Percentiles rank a stretch among this genome's conserved stretches.
Evolutionary conservation across 1,140 invertebrate genomes (phyloP).

Genomic region (Anagrus nilaparvatae): DNA sequence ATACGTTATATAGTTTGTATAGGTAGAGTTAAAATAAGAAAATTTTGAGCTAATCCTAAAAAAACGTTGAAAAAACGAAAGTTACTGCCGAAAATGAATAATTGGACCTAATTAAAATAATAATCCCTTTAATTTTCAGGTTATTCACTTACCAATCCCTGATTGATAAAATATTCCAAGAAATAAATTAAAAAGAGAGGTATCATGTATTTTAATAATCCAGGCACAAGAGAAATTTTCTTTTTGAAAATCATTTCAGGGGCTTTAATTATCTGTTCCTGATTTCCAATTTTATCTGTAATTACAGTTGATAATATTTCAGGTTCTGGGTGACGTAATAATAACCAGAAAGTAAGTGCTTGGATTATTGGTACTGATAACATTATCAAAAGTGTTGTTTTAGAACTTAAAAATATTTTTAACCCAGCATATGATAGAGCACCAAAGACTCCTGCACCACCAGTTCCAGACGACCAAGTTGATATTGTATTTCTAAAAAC

Average conservation of each 20-base stretch:
- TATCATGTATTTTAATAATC: conserved; percentile 65
- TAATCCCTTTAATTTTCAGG: too few relatives aligned
- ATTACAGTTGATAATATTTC: conserved; percentile 16
- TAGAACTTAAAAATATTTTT: conserved; percentile 46
- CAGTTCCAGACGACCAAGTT: conserved; percentile 78
- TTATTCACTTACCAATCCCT: conserved; percentile 63
- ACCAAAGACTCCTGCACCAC: conserved; percentile 71
- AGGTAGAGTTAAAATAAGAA: too few relatives aligned
- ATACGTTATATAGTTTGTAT: too few relatives aligned
- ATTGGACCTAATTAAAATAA: too few relatives aligned
- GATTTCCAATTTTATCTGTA: conserved; percentile 28
- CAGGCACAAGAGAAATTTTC: conserved; percentile 48
- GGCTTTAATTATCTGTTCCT: conserved; percentile 29
- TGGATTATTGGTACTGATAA: conserved; percentile 58
- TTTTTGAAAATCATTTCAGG: conserved; percentile 39
- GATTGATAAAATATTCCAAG: conserved; percentile 85
- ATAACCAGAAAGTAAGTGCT: conserved; percentile 51
- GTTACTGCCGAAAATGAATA: too few relatives aligned
- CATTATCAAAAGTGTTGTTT: conserved; percentile 63
- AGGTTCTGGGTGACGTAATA: conserved; percentile 36
- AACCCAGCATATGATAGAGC: conserved; percentile 63
- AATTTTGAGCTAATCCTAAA: too few relatives aligned
- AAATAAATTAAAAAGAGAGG: conserved; percentile 71
- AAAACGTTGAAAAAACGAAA: too few relatives aligned
- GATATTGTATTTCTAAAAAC: too few relatives aligned